Conservation (phyloP, 2,113 vertebrate species). For the Symphodus melops region DNA sequence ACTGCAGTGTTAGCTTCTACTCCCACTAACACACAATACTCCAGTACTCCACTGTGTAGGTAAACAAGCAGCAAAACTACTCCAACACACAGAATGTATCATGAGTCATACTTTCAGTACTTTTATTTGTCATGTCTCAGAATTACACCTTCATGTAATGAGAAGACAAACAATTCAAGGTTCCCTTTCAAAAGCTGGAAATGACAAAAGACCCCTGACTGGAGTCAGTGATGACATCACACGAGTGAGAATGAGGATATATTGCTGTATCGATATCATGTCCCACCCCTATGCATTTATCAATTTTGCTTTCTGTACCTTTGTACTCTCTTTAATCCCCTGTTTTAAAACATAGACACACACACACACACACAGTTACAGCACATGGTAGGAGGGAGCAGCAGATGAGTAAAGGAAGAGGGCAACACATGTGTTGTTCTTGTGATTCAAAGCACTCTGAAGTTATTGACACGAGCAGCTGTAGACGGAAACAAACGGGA, state of each 20-base stretch:
- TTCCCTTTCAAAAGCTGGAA: neutral
- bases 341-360: no score
- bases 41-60: neutral
- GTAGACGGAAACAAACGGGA: slow-evolving; percentile 29
- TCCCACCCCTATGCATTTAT: no score
- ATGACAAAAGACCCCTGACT: neutral
- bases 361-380: slow-evolving; percentile 2
- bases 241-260: no score
- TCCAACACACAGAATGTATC: no score
- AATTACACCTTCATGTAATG: no score
- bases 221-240: neutral
- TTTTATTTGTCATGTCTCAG: no score
- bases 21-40: neutral
- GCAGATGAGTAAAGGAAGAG: slow-evolving; percentile 6
- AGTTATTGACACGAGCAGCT: slow-evolving; percentile 58
- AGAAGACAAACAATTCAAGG: neutral
- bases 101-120: no score
- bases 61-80: no score
- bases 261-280: no score
- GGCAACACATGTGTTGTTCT: slow-evolving; percentile 46
- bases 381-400: slow-evolving; percentile 45
- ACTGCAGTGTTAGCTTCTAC: slow-evolving; percentile 19
- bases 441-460: slow-evolving; percentile 33
- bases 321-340: no score
- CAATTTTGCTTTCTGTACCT: no score